These are phyloP conservation scores for Spheniscus humboldti DNA, from an alignment of 2,797 vertebrate species.

Conservation along the genomic window DNA sequence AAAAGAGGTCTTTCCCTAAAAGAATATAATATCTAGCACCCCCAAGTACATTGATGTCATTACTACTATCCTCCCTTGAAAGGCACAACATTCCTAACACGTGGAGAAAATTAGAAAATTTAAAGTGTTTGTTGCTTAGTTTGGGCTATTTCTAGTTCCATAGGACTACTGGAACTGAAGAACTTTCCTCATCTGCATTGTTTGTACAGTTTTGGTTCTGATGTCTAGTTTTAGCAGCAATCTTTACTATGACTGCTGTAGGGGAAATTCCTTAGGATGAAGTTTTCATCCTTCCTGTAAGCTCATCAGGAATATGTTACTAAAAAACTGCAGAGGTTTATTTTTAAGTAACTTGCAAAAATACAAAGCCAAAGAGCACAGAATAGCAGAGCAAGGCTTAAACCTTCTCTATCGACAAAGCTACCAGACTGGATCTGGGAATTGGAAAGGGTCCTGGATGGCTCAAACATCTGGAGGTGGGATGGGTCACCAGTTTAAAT, in stretches of 20 bases:
- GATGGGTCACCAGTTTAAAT: neutral
- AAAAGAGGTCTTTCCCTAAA: neutral
- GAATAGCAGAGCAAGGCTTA: neutral
- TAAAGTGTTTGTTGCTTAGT: neutral
- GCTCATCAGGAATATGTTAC: neutral
- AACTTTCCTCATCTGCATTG: neutral
- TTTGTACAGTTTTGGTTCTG: neutral
- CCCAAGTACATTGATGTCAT: neutral
- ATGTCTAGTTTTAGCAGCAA: neutral
- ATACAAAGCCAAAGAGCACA: neutral
- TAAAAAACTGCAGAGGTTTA: neutral
- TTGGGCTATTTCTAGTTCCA: neutral
- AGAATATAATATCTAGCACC: neutral
- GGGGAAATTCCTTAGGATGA: neutral
- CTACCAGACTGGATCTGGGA: neutral
- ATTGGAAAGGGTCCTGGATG: neutral
- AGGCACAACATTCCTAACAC: neutral
- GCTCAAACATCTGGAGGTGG: neutral
- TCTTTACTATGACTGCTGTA: neutral
- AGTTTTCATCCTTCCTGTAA: neutral
- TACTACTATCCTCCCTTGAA: neutral
- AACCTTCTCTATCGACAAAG: neutral
- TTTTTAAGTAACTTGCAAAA: neutral
- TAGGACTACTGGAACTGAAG: neutral
- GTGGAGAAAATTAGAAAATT: neutral